These are phyloP conservation scores for Meghimatium bilineatum DNA, from an alignment of 2,888 invertebrate species.

Conservation along the genomic window DNA sequence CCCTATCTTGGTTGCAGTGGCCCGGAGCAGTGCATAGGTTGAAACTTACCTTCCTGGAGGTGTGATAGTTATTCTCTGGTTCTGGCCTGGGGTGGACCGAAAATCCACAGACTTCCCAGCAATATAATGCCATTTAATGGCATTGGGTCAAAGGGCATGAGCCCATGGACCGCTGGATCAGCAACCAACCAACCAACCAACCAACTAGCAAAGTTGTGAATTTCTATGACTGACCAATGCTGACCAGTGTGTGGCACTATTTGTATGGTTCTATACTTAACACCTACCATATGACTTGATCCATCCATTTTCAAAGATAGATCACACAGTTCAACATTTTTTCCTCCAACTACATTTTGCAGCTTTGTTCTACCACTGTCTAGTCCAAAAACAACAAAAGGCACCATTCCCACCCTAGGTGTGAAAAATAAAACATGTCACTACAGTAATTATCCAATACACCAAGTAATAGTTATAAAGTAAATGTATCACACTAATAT, in stretches of 20 bases:
- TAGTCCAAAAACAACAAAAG: constrained; percentile 69
- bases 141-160: too few species aligned
- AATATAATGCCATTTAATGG: too few species aligned
- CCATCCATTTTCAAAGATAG: constrained; percentile 44
- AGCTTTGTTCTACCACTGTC: constrained; percentile 49
- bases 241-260: not conserved
- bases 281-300: constrained; percentile 58
- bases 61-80: too few species aligned
- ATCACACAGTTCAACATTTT: not conserved
- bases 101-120: too few species aligned
- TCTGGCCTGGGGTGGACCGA: too few species aligned
- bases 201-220: not conserved
- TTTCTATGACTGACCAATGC: not conserved
- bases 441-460: not conserved
- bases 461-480: not conserved
- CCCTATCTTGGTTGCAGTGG: too few species aligned
- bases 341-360: not conserved
- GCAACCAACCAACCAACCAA: too few species aligned
- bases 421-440: not conserved
- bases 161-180: too few species aligned
- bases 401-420: constrained; percentile 50
- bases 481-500: not conserved
- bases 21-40: too few species aligned
- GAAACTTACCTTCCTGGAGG: too few species aligned
- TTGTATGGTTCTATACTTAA: not conserved